Evolutionary conservation across 2,113 vertebrate genomes (phyloP), one percentile per base, ranked within the genome.

Genomic region (Panthera tigris): DNA sequence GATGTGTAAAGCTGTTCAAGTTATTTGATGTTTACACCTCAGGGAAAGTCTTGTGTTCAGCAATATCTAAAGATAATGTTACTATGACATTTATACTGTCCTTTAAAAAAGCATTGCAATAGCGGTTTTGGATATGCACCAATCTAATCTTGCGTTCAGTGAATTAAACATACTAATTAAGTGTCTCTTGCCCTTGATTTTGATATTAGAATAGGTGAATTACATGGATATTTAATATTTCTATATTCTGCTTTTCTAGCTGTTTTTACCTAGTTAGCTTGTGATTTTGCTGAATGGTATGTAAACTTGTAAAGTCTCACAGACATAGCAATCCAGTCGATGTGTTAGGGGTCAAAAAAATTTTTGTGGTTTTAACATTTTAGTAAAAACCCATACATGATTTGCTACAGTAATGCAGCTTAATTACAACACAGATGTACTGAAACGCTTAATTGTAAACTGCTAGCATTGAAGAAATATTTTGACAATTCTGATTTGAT

Each of bases 1-100:
- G 99, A 99, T 99, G 98, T 99, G 99, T 99, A 99, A 99, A 99
- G 98, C 99, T 99, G 99, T 99, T 99, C 99, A 99, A 99, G 98
- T 99, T 99, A 98, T 99, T 99, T 99, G 98, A 99, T 99, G 99
- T 99, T 99, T 99, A 99, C 99, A 99, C 99, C 99, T 99, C 99
- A 99, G 99, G 99, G 99, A 99, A 99, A 98, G 99, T 99, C 98
- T 99, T 99, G 98, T 99, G 99, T 99, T 99, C 98, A 99, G 99
- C 99, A 99, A 99, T 99, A 99, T 98, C 98, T 99, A 98, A 98
- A 98, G 98, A 99, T 98, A 98, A 99, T 99, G 99, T 99, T 99
- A 98, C 96, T 97, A 98, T 98, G 98, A 98, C 98, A 97, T 98
- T 98, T 98, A 99, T 98, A 98, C 98, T 99, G 98, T 99, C 98